These are phyloP conservation scores for Callinectes sapidus DNA, from an alignment of 2,888 invertebrate genomes.

Conservation along the genomic window DNA sequence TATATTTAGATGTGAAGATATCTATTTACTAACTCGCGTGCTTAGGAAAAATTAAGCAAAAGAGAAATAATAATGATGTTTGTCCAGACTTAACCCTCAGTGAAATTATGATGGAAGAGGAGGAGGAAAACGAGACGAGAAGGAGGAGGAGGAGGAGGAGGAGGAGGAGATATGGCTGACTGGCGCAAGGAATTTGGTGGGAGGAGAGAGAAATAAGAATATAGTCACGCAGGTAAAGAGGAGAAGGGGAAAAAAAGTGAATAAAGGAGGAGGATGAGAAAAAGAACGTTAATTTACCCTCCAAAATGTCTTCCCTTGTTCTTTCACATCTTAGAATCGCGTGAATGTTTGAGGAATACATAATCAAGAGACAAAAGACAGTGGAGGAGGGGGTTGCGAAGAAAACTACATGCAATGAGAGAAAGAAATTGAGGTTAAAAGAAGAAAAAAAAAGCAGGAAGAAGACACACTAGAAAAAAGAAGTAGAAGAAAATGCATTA, in stretches of 20 bases:
- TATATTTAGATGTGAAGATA: background rate
- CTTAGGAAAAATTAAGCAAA: background rate
- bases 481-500: background rate
- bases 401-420: too few species aligned
- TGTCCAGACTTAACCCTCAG: background rate
- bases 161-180: conserved; percentile 21
- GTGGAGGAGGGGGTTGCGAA: background rate
- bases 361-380: background rate
- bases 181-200: background rate
- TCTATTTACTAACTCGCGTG: background rate
- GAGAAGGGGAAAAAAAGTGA: background rate
- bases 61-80: background rate
- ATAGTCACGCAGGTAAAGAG: background rate
- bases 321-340: too few species aligned
- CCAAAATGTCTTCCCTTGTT: background rate
- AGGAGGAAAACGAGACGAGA: background rate
- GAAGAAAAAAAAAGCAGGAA: background rate
- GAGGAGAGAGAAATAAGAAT: conserved; percentile 3
- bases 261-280: background rate
- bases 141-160: background rate
- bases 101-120: conserved; percentile 3
- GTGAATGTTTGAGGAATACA: background rate
- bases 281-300: background rate
- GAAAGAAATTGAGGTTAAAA: too few species aligned
- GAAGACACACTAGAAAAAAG: background rate